Evolutionary conservation across 2,888 invertebrate genomes (phyloP), one percentile per base, ranked within the genome.

Genomic region (Dorcus hopei): DNA sequence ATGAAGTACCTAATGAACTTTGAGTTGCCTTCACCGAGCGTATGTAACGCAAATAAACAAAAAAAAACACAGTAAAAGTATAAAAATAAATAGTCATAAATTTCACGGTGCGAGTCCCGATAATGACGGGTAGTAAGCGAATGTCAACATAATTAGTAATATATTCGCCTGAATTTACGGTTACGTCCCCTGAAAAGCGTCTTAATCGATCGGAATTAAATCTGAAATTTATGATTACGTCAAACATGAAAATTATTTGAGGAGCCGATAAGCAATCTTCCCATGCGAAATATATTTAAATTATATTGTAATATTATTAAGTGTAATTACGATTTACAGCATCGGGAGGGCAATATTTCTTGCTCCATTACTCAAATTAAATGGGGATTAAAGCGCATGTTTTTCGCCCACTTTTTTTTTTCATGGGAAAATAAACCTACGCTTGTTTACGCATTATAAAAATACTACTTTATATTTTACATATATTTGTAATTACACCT

Each of bases 131-230:
- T 45, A 9, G 45, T 16, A 45, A 45, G 19, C 26, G 45, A 53
- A 43, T 33, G 53, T 47, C 54, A 54, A 54, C 38, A 54, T 54
- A 54, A 47, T 54, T 54, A 54, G 45, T 45, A 45, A 47, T 54
- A 47, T 19, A 19, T 54, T 54, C 9, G 14, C 54, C 14, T 38
- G 38, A 45, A 54, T 54, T 54, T 45, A 53, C 53, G 43, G 43
- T 43, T 26, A 14, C 38, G 38, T 38, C 26, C 26, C 26, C 26
- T 33, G 6, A 33, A 33, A 33, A 33, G 26, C 26, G 26, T 33
- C 26, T 33, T 54, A 54, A 54, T 45, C 54, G 38, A 45, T 54
- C 38, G 43, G 47, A 54, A 54, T 54, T 54, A 47, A 54, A 43
- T 38, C 19, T 8, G 11, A 47, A 54, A 54, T 54, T 54, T 54